Percentiles rank a stretch among this genome's conserved stretches.
phyloP scores from a whole-genome alignment of 2,888 invertebrate genomes.

The Tipula helvola region DNA sequence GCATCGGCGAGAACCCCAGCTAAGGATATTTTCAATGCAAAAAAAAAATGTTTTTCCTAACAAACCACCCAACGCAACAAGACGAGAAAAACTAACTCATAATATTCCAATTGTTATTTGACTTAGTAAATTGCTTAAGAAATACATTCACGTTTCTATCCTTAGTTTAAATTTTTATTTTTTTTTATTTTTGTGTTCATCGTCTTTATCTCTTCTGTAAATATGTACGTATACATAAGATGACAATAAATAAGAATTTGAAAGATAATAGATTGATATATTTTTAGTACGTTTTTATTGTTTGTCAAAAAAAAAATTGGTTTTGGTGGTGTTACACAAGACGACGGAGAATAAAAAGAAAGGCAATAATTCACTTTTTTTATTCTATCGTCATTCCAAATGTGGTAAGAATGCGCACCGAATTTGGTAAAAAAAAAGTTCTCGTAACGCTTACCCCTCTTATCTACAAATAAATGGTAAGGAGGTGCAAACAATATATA shows the following conservation, averaged over 20 bases:
- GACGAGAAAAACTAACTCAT: not conserved
- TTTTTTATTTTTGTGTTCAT: not conserved
- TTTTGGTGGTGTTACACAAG: not conserved
- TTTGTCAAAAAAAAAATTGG: not conserved
- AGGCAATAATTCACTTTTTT: not conserved
- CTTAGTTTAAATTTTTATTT: not conserved
- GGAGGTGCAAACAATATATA: not conserved
- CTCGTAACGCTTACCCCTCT: not conserved
- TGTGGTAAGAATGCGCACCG: not conserved
- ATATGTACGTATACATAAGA: not conserved
- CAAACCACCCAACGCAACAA: not conserved
- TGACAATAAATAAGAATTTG: not conserved
- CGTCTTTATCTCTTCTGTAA: not conserved
- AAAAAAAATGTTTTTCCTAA: not conserved
- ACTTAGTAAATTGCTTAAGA: not conserved
- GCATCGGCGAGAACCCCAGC: not conserved
- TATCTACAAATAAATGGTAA: not conserved
- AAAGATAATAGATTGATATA: constrained; percentile 4
- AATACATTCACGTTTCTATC: not conserved
- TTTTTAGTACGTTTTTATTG: constrained; percentile 4
- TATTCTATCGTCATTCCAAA: not conserved
- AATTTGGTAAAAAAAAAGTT: not conserved
- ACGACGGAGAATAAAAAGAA: not conserved
- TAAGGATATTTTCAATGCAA: not conserved
- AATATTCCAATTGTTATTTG: not conserved